Percentiles rank a stretch among this genome's conserved stretches.
Conservation (phyloP, 2,888 invertebrate genomes). For the Trichopoda pennipes region DNA sequence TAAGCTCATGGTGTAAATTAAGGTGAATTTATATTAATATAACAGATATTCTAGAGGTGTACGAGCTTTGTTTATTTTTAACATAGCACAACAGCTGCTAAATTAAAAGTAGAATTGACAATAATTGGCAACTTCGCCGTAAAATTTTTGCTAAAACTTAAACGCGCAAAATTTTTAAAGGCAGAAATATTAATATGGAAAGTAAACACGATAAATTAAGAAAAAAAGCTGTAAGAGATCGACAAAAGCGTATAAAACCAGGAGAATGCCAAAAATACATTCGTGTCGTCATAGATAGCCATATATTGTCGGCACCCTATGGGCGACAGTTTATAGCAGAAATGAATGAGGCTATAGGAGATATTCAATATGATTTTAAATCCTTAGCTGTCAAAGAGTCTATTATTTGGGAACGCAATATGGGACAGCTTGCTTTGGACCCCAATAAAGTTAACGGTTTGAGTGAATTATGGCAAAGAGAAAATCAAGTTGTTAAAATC, state of each 20-base stretch:
- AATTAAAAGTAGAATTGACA: no score
- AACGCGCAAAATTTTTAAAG: not conserved
- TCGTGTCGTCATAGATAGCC: constrained; percentile 74
- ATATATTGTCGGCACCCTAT: constrained; percentile 67
- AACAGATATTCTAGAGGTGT: no score
- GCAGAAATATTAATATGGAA: constrained; percentile 65
- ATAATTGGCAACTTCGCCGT: no score
- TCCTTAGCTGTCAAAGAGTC: constrained; percentile 71
- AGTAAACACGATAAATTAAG: constrained; percentile 75
- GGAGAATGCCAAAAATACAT: constrained; percentile 79
- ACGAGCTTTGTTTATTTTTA: not conserved
- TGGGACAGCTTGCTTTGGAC: constrained; percentile 74
- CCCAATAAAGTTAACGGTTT: constrained; percentile 52
- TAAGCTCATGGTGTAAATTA: no score
- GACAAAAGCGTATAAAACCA: constrained; percentile 78
- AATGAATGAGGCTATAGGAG: constrained; percentile 69
- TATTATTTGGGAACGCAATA: constrained; percentile 79
- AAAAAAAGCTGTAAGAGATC: constrained; percentile 75
- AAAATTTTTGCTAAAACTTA: no score
- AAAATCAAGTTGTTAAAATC: constrained; percentile 74
- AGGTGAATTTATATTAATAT: no score
- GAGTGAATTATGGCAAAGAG: constrained; percentile 73
- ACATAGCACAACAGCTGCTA: not conserved
- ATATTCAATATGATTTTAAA: constrained; percentile 74
- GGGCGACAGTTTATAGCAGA: constrained; percentile 71